Evolutionary conservation across 1,140 invertebrate species (phyloP).

Genomic region (Ladona fulva): DNA sequence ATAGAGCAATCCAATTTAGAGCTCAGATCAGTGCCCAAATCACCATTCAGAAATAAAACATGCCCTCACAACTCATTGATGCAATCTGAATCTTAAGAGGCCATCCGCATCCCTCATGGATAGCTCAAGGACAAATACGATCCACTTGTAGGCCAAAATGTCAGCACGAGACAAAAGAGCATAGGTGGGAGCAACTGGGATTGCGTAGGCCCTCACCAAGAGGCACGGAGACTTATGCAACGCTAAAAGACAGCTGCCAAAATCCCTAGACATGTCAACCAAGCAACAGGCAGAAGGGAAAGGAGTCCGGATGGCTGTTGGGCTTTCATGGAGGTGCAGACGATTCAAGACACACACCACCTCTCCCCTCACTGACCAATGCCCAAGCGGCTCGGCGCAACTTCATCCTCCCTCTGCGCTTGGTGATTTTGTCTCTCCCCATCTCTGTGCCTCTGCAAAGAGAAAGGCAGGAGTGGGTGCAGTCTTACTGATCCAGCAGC

Average conservation of each 20-base stretch:
- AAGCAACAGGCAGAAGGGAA: slow-evolving; percentile 1
- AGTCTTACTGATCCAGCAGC: neutral
- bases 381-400: neutral
- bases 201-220: neutral
- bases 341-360: neutral
- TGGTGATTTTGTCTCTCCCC: neutral
- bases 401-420: slow-evolving; percentile 6
- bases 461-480: slow-evolving; percentile 6
- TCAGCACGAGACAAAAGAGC: neutral
- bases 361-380: neutral
- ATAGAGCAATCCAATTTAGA: too few relatives aligned
- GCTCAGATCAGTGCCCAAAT: neutral
- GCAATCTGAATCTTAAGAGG: neutral
- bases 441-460: slow-evolving; percentile 7
- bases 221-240: neutral
- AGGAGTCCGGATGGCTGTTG: neutral
- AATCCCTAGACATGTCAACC: neutral
- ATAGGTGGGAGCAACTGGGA: slow-evolving; percentile 1
- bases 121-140: neutral
- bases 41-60: slow-evolving; percentile 10
- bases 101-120: neutral
- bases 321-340: neutral
- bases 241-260: neutral
- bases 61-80: neutral
- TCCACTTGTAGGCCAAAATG: neutral